phyloP scores from a whole-genome alignment of 2,113 vertebrate species.

The Ceyx melanurus region DNA sequence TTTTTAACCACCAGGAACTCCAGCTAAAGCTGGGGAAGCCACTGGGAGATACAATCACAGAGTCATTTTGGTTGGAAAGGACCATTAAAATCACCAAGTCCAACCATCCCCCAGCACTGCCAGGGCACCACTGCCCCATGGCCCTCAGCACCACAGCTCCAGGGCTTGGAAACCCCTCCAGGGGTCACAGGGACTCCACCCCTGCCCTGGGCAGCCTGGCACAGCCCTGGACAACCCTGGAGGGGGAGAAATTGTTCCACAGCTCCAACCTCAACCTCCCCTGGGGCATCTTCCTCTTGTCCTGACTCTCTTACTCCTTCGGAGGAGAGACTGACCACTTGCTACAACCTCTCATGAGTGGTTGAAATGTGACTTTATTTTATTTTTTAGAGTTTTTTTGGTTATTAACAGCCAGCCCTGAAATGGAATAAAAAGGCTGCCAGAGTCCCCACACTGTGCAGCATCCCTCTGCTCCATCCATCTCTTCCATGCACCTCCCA shows the following conservation, averaged over 20 bases:
- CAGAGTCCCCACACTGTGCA: not conserved
- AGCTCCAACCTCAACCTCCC: not conserved
- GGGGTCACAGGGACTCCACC: not conserved
- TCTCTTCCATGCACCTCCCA: not conserved
- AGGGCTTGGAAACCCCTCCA: not conserved
- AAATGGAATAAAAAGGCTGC: not conserved
- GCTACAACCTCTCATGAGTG: not conserved
- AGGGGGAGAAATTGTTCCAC: not conserved
- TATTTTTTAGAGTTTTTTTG: not conserved
- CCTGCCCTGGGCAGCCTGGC: not conserved
- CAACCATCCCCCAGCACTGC: not conserved
- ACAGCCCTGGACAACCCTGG: not conserved
- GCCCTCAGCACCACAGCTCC: not conserved
- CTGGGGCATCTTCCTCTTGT: not conserved
- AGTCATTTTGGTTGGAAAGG: too few species aligned
- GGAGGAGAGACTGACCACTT: not conserved
- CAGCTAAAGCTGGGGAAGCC: not conserved
- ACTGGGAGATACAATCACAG: too few species aligned
- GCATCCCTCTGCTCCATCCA: fast-evolving
- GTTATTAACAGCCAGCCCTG: not conserved
- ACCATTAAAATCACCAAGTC: not conserved
- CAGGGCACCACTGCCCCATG: not conserved
- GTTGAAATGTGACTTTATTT: not conserved
- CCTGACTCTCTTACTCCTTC: not conserved
- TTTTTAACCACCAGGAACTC: not conserved